Percentiles rank a stretch among this genome's conserved stretches.
These are phyloP conservation scores for Maniola hyperantus DNA, from an alignment of 2,888 invertebrate genomes.

Conservation along the genomic window DNA sequence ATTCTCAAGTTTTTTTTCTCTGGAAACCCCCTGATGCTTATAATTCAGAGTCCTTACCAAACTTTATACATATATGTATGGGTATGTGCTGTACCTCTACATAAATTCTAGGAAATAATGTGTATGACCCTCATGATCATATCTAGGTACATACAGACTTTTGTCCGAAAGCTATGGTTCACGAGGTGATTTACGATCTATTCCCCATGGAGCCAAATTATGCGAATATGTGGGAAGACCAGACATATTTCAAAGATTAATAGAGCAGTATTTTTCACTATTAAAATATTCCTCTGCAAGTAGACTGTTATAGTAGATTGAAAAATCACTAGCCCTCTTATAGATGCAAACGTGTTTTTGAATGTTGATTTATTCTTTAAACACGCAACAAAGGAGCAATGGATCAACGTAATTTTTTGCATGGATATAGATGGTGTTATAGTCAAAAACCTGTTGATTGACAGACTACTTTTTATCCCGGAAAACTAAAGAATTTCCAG, in stretches of 20 bases:
- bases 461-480: too few relatives aligned
- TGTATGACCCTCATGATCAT: background rate
- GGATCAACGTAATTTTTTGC: too few relatives aligned
- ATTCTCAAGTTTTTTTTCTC: too few relatives aligned
- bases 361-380: too few relatives aligned
- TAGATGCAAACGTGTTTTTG: too few relatives aligned
- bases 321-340: background rate
- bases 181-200: conserved; percentile 70
- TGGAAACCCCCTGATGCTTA: too few relatives aligned
- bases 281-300: background rate
- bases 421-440: too few relatives aligned
- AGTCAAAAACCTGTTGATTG: too few relatives aligned
- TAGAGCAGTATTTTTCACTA: background rate
- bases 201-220: conserved; percentile 60
- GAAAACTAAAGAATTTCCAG: too few relatives aligned
- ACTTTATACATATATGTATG: too few relatives aligned
- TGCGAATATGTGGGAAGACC: conserved; percentile 19
- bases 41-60: too few relatives aligned
- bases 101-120: conserved; percentile 3
- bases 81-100: background rate
- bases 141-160: background rate
- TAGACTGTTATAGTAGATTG: background rate
- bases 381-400: too few relatives aligned
- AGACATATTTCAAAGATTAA: conserved; percentile 23
- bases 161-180: conserved; percentile 46